These are phyloP conservation scores for Enteromius thamalakanensis DNA, from an alignment of 2,797 vertebrate species.

Conservation along the genomic window DNA sequence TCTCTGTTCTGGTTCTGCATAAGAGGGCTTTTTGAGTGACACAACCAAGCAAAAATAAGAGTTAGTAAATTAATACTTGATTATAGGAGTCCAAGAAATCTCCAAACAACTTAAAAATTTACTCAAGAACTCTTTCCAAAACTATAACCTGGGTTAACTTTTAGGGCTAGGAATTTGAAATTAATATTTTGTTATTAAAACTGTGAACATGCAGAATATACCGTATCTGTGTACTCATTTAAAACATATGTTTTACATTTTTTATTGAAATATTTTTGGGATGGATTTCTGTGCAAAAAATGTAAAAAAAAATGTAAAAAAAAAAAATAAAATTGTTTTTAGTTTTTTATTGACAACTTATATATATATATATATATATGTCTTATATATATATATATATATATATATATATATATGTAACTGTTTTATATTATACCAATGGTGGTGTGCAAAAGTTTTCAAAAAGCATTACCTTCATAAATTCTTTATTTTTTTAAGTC, in stretches of 20 bases:
- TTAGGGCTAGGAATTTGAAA: neutral
- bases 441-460: slow-evolving; percentile 6
- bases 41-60: neutral
- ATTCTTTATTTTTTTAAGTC: slow-evolving; percentile 7
- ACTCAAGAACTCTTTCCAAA: neutral
- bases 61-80: slow-evolving; percentile 19
- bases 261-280: neutral
- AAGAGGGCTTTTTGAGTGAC: slow-evolving; percentile 1
- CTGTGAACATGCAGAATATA: neutral
- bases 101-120: neutral
- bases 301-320: neutral
- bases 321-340: neutral
- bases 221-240: neutral
- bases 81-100: neutral
- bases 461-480: slow-evolving; percentile 13
- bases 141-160: neutral
- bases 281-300: neutral
- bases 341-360: neutral
- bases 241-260: neutral
- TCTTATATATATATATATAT: neutral
- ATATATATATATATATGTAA: neutral
- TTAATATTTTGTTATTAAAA: neutral
- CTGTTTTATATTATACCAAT: neutral
- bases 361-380: neutral
- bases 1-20: slow-evolving; percentile 5